Evolutionary conservation across 2,888 invertebrate genomes (phyloP).

Genomic region (Philereme transversata): DNA sequence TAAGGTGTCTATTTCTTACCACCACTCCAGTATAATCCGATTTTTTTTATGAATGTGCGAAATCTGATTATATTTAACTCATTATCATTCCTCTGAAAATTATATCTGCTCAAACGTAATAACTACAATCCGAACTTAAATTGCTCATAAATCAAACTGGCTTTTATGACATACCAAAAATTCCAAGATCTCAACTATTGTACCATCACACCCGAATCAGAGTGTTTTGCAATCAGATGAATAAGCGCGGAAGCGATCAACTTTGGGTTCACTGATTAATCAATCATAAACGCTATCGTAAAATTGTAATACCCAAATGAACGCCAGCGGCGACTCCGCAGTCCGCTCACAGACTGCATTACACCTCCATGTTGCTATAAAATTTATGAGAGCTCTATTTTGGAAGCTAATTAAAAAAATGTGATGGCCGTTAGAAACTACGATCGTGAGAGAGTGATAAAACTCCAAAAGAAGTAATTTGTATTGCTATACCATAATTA

Average conservation of each 20-base stretch:
- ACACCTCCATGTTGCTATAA: conserved; percentile 71
- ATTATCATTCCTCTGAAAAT: conserved; percentile 1
- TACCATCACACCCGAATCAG: conserved; percentile 35
- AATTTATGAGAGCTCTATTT: conserved; percentile 79
- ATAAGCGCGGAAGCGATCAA: conserved; percentile 72
- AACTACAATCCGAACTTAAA: conserved; percentile 9
- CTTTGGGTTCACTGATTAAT: conserved; percentile 68
- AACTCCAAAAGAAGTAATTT: conserved; percentile 62
- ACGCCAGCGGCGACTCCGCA: conserved; percentile 43
- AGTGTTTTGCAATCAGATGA: conserved; percentile 62
- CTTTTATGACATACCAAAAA: conserved; percentile 17
- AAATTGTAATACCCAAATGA: conserved; percentile 63
- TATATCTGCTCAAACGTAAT: conserved; percentile 14
- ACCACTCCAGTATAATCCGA: too few species aligned
- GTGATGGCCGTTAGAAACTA: conserved; percentile 69
- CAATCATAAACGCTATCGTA: conserved; percentile 71
- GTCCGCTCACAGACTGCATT: conserved; percentile 52
- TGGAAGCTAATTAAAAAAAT: conserved; percentile 78
- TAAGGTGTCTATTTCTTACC: too few species aligned
- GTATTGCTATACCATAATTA: conserved; percentile 48
- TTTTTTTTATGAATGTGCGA: too few species aligned
- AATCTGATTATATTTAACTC: too few species aligned
- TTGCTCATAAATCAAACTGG: conserved; percentile 16
- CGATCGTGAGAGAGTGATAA: conserved; percentile 77
- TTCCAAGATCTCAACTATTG: conserved; percentile 28